These are phyloP conservation scores for Drosophila sproati DNA, from an alignment of 1,140 invertebrate genomes.

Conservation along the genomic window DNA sequence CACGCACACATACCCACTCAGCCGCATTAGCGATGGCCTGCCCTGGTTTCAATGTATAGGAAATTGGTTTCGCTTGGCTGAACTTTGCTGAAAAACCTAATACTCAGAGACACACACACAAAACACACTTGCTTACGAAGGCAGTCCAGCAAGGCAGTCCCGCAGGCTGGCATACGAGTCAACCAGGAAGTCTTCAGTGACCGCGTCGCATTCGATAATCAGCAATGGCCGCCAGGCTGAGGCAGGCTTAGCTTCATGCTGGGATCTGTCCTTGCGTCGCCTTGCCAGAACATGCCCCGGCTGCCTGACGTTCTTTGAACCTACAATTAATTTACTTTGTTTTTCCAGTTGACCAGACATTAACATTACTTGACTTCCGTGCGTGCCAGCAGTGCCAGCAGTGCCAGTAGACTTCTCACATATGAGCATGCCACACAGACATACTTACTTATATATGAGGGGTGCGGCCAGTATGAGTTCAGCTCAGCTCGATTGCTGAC, in stretches of 20 bases:
- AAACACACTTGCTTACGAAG: neutral
- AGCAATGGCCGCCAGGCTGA: conserved; percentile 49
- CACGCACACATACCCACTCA: conserved; percentile 2
- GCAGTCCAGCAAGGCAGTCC: neutral
- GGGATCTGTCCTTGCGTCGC: conserved; percentile 17
- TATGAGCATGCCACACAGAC: conserved; percentile 1
- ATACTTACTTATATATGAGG: neutral
- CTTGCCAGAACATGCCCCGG: conserved; percentile 13
- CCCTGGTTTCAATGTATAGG: conserved; percentile 64
- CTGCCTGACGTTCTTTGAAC: conserved; percentile 67
- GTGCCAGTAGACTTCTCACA: conserved; percentile 40
- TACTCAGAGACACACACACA: conserved; percentile 40
- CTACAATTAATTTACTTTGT: conserved; percentile 83
- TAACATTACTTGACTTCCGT: conserved; percentile 83
- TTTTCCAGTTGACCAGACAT: conserved; percentile 83
- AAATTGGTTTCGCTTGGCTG: conserved; percentile 82
- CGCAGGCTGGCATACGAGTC: conserved; percentile 43
- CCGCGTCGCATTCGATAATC: conserved; percentile 81
- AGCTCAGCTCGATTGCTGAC: conserved; percentile 69
- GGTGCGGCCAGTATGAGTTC: neutral
- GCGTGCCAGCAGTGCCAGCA: conserved; percentile 61
- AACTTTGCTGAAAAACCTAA: conserved; percentile 74
- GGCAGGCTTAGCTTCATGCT: conserved; percentile 13
- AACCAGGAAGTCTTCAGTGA: conserved; percentile 79
- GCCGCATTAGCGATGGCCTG: conserved; percentile 28